Base-by-base conservation (phyloP, 37 sponge, comb jelly and placozoan species). In the Ephydatia muelleri region DNA sequence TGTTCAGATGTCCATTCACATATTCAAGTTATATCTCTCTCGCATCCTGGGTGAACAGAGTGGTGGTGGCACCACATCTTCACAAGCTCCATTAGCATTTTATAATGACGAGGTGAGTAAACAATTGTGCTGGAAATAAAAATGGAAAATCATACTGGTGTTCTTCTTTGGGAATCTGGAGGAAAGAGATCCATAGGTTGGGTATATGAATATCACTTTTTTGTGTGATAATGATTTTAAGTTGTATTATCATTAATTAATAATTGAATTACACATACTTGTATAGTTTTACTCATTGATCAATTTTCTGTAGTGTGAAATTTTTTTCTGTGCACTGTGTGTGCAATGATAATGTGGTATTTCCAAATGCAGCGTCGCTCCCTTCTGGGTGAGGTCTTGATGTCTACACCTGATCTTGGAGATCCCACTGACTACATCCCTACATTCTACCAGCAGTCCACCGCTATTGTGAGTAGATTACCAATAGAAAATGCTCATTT, bases 1-100 rank as follows among this genome's bases (percentile, higher is more conserved):
- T 69, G 32, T 38, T 32, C 65, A 70, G 65, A 76, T 88, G 3
- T 75, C 88, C 77, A 66, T 90, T 31, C 32, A 28, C 38, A 69
- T 37, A 22, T 90, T 82, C 82, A 90, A 90, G 78, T 29, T 90
- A 49, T 90, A 81, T 72, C 78, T 90, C 38, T 80, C 82, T 22
- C 82, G 78, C 26, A 38, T 90, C n/a, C 82, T 90, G 4, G 90
- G 90, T 23, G 33, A 72, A 73, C 29, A 71, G 21, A 13, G n/a
- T n/a, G n/a, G n/a, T n/a, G n/a, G 21, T 27, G 16, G 69, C 5
- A 64, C 39, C 49, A 33, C 85, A 33, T 33, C 32, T 12, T 70
- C 67, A 43, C 70, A 48, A 0, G 34, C n/a, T n/a, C n/a, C 78
- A 71, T 23, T 77, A 35, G 68, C 68, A 70, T 75, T 78, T 57